A percentile compares a stretch with the other conserved stretches of the same genome.
Evolutionary conservation across 1,140 invertebrate species (phyloP).

Genomic region (Tachypleus tridentatus): DNA sequence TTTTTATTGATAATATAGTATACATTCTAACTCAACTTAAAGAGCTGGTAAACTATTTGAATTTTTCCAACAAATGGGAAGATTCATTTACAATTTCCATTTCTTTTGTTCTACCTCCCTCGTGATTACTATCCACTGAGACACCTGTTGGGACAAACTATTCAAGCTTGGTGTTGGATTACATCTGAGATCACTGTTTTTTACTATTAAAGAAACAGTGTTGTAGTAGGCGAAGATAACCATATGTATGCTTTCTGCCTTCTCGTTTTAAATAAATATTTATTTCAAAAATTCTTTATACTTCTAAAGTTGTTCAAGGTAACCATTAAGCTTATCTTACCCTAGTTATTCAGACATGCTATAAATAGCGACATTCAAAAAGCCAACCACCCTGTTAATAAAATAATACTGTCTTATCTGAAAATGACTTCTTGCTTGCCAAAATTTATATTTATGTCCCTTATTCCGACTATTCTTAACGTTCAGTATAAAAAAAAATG

Average conservation of each 20-base stretch:
- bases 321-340: too few species aligned
- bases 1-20: too few species aligned
- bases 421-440: too few species aligned
- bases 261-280: not conserved
- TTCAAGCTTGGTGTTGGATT: conserved; percentile 14
- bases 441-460: too few species aligned
- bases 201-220: conserved; percentile 1
- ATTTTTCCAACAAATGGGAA: conserved; percentile 91
- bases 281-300: not conserved
- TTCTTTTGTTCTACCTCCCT: conserved; percentile 47
- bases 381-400: too few species aligned
- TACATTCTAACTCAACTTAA: too few species aligned
- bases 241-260: conserved; percentile 2
- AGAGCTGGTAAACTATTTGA: conserved; percentile 52
- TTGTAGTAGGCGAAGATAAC: not conserved
- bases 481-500: too few species aligned
- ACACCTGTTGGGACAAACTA: conserved; percentile 18
- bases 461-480: too few species aligned
- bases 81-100: conserved; percentile 91
- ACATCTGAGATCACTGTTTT: conserved; percentile 12
- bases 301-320: too few species aligned
- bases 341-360: too few species aligned
- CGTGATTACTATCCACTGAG: conserved; percentile 26
- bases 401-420: too few species aligned
- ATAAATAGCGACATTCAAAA: too few species aligned